Base-by-base conservation (phyloP, 2,113 vertebrate species). In the Sebastes schlegelii region DNA sequence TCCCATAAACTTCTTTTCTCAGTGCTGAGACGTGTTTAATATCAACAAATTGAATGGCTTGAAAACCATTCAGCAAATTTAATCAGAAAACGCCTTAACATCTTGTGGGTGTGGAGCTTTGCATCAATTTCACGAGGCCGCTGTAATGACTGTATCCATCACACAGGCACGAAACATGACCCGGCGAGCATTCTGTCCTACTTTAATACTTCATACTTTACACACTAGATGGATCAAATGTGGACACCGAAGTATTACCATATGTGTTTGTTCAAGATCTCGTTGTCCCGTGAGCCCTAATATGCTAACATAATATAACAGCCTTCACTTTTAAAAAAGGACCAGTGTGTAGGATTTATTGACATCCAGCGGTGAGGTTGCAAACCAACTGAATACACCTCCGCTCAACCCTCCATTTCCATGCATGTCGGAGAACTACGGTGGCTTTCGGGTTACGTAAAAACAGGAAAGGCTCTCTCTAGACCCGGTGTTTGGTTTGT, bases 101-200 rank as follows among this genome's bases (percentile, higher is more conserved):
- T 87, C 81, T 60, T 83, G 87, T 85, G 91, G 93, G 91, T 75
- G 92, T 93, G 91, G 80, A 84, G 79, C 64, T 68, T 60, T 57
- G 72, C 91, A 94, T 94, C 84, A 87, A 91, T 93, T 91, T 91
- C 65, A 74, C 57, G 61, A 86, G 51, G 82, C 52, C 21, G 54
- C 64, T 79, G 64, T 91, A 94, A 95, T 91, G 93, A 91, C 86
- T 61, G 85, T 46, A 93, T 93, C 88, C 83, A 93, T 94, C 93
- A 92, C 82, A 5, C 52, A 58, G 42, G 58, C 45, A 85, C 23
- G 68, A 76, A 86, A 83, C 64, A 69, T 76, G 74, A 16, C 82
- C 77, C 58, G 71, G 85, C 88, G 74, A 73, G 64, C 74, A 83
- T 26, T 80, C 42, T 92, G 93, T 81, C 94, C 93, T 93, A 90